Evolutionary conservation across 2,888 invertebrate genomes (phyloP).

Genomic region (Agrypnus murinus): DNA sequence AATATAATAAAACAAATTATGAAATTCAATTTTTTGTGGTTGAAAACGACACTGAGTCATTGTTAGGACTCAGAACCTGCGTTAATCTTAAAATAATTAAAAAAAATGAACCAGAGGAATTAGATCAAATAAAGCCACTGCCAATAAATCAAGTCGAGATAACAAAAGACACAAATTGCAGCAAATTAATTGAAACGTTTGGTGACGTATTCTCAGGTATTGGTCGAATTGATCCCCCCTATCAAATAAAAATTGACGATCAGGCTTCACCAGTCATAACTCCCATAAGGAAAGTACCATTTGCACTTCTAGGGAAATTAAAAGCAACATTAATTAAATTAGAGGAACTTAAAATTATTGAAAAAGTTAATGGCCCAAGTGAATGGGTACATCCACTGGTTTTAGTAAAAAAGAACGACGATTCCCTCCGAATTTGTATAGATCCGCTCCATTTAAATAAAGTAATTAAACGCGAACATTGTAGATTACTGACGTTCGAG

Average conservation of each 20-base stretch:
- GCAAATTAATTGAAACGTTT: constrained; percentile 12
- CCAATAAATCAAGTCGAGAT: neutral
- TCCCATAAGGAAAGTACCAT: constrained; percentile 48
- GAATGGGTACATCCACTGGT: constrained; percentile 54
- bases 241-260: constrained; percentile 42
- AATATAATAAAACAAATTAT: too few relatives aligned
- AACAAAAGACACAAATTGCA: neutral
- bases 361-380: constrained; percentile 40
- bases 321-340: constrained; percentile 47
- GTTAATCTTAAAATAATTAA: too few relatives aligned
- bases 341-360: constrained; percentile 46
- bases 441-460: constrained; percentile 52
- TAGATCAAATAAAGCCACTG: too few relatives aligned
- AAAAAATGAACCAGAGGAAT: too few relatives aligned
- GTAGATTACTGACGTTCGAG: constrained; percentile 41
- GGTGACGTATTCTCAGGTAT: constrained; percentile 43
- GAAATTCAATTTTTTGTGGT: too few relatives aligned
- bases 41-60: too few relatives aligned
- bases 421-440: constrained; percentile 49
- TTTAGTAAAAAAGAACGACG: constrained; percentile 49
- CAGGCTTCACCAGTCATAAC: constrained; percentile 36
- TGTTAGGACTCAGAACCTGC: too few relatives aligned
- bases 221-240: constrained; percentile 37
- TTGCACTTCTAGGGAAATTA: constrained; percentile 40
- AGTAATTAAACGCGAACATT: constrained; percentile 42